Base-by-base conservation (phyloP, 1,140 invertebrate species). In the Psilanteris sp. region DNA sequence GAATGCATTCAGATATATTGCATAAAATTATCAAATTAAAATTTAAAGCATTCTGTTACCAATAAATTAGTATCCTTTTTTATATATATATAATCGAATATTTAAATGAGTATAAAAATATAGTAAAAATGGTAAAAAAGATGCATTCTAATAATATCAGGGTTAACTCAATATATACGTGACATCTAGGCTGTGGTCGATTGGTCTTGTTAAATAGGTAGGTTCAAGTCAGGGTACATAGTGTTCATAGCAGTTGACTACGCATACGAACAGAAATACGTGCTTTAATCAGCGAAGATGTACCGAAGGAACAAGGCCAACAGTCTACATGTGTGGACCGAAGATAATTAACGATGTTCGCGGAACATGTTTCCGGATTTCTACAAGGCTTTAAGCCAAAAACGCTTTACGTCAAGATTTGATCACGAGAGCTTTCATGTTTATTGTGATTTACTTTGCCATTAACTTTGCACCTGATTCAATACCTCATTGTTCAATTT, bases 271-370 rank as follows among this genome's bases (percentile, higher is more conserved):
- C 55, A 43, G 55, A 72, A 74, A 75, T 77, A 77, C 78, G 78
- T 77, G 75, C 61, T 77, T 71, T 79, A 79, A 79, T 79, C 75
- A 79, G 77, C 74, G 74, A 34, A 73, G 54, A 68, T 48, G 16
- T 32, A 43, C 5, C 31, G 26, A 6, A 18, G 26, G 20, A 52
- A 57, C 32, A 43, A 54, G 31, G 18, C 15, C 15, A 22, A 36
- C 26, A 31, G 24, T 50, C 16, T 54, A 75, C 36, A 34, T 55
- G 39, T 57, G 48, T 55, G 50, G 57, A 48, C 64, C 34, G 22
- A 75, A 76, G 73, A 77, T 77, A 77, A 77, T 77, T 77, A 77
- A 71, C 73, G 52, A 55, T 46, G 61, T 71, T 71, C 66, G 46
- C 20, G 13, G 64, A 77, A 55, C 61, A 61, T 77, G 66, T 66